A percentile compares a stretch with the other conserved stretches of the same genome.
These are phyloP conservation scores for Hypercompe scribonia DNA, from an alignment of 2,888 invertebrate species.

Conservation along the genomic window DNA sequence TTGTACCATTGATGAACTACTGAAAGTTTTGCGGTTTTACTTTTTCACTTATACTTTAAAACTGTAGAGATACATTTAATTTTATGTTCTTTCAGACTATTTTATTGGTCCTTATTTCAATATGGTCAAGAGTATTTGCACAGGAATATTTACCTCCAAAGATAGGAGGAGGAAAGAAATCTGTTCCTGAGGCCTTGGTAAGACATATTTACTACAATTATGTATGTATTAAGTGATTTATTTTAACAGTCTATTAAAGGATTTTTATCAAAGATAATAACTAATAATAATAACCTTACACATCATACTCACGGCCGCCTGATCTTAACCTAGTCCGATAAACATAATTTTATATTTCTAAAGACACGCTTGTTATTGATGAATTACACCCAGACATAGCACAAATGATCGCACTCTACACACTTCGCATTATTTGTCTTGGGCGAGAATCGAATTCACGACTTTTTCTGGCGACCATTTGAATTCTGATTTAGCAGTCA, in stretches of 20 bases:
- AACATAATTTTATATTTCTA: neutral
- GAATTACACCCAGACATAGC: no score
- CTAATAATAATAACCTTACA: no score
- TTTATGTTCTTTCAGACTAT: conserved; percentile 56
- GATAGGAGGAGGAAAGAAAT: conserved; percentile 70
- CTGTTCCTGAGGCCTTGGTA: conserved; percentile 71
- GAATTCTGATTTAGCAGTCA: no score
- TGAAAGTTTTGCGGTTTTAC: neutral
- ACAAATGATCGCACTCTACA: no score
- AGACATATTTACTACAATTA: conserved; percentile 26
- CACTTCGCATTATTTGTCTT: no score
- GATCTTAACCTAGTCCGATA: no score
- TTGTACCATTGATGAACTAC: neutral
- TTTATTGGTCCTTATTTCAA: conserved; percentile 68
- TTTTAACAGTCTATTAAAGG: neutral
- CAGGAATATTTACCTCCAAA: conserved; percentile 86
- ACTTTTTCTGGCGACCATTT: no score
- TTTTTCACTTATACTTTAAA: neutral
- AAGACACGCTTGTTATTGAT: neutral
- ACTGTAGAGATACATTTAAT: neutral
- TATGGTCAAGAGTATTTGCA: conserved; percentile 70
- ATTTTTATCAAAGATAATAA: neutral
- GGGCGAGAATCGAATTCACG: no score
- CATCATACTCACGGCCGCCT: no score
- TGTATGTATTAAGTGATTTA: neutral